phyloP scores from a whole-genome alignment of 2,888 invertebrate species.

The Clusia tigrina region DNA sequence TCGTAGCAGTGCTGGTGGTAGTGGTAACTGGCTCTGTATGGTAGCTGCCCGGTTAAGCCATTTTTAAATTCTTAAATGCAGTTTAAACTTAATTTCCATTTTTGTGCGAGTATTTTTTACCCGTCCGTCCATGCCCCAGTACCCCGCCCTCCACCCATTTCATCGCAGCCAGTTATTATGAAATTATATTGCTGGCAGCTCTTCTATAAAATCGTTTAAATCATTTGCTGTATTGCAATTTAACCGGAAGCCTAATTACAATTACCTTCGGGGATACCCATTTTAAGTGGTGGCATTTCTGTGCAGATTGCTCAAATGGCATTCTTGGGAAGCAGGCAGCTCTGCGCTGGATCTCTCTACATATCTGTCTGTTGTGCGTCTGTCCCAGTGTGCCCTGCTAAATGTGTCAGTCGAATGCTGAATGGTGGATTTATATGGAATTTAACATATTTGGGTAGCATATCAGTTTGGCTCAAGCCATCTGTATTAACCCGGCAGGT shows the following conservation, averaged over 20 bases:
- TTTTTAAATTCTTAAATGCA: slow-evolving; percentile 6
- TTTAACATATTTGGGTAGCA: no score
- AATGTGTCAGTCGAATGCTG: no score
- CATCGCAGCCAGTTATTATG: slow-evolving; percentile 7
- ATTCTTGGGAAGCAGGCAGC: no score
- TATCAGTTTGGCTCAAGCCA: no score
- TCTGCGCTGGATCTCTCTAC: no score
- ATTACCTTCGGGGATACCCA: slow-evolving; percentile 47
- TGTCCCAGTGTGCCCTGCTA: no score
- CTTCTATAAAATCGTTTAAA: slow-evolving; percentile 23
- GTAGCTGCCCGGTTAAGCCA: neutral
- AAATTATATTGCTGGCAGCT: slow-evolving; percentile 10
- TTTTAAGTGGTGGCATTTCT: slow-evolving; percentile 23
- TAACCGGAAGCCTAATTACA: slow-evolving; percentile 62
- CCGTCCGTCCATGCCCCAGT: neutral
- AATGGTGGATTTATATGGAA: no score
- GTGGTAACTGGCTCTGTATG: no score
- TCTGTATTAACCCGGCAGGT: no score
- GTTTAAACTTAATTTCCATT: slow-evolving; percentile 10
- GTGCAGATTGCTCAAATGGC: neutral
- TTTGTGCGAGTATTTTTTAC: neutral
- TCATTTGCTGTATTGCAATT: slow-evolving; percentile 42
- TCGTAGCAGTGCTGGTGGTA: no score
- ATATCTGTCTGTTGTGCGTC: no score
- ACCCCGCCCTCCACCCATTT: neutral